Evolutionary conservation across 2,797 vertebrate genomes (phyloP), one percentile per base, ranked within the genome.

Genomic region (Passerculus sandwichensis): DNA sequence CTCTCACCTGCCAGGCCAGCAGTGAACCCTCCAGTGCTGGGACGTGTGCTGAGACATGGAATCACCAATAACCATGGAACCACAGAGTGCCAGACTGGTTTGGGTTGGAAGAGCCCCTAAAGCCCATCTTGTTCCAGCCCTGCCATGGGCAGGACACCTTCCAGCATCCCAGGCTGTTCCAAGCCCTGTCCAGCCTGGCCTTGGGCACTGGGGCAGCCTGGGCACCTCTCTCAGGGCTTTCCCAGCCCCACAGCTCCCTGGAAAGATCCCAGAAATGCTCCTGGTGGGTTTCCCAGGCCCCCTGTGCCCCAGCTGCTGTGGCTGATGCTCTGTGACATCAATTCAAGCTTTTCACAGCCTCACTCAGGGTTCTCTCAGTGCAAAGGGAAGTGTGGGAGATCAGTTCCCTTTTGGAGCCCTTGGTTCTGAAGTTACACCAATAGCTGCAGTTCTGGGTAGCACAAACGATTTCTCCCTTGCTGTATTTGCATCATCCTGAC

Each of bases 81-180:
- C 42, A 62, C 2, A 47, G 25, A 36, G 25, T 25, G 13, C 14
- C 87, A 27, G 45, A 27, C 6, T 6, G 29, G n/a, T 30, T 76
- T 40, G 79, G 38, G 51, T 1, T 22, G 65, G 25, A 30, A 32
- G 32, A 4, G 15, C 18, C 13, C 25, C 18, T 30, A 13, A 57
- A 71, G 8, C 20, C 6, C 65, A n/a, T 25, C 44, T 4, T 2
- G 5, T 30, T 5, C 66, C 36, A 18, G 4, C 19, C 20, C 34
- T 47, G 34, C 61, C 47, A 9, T 9, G 34, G 32, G 25, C n/a
- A 74, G 30, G 34, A 36, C 44, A 23, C 21, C 3, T 59, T 2
- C 51, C 51, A 40, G 20, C 3, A 0, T 2, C 9, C 38, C 72
- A 59, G 29, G 6, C 0, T n/a, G 1, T n/a, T 76, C 44, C 77